Percentiles rank a stretch among this genome's conserved stretches.
phyloP scores from a whole-genome alignment of 2,797 vertebrate species.

The Muscicapa striata region DNA sequence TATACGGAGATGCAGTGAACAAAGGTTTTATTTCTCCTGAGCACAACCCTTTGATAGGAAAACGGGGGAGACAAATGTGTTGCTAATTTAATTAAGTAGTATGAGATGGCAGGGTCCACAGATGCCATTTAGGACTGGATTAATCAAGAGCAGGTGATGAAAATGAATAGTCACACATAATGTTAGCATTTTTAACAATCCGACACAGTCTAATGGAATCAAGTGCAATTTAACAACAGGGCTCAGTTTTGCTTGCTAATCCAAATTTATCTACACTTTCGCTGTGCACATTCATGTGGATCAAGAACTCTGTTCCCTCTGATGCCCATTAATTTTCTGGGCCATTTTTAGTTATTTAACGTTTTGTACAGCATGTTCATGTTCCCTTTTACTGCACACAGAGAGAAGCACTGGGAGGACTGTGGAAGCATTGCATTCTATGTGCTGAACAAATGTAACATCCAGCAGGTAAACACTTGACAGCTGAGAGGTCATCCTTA shows the following conservation, averaged over 20 bases:
- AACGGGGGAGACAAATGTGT: conserved; percentile 83
- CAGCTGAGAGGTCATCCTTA: neutral
- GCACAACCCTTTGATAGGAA: conserved; percentile 81
- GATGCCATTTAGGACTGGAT: conserved; percentile 78
- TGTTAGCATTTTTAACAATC: conserved; percentile 78
- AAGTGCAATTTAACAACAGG: conserved; percentile 72
- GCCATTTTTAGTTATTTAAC: conserved; percentile 53
- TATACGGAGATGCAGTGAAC: conserved; percentile 76
- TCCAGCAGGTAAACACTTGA: neutral
- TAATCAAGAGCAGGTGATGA: conserved; percentile 82
- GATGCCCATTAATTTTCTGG: conserved; percentile 39
- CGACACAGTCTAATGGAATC: conserved; percentile 78
- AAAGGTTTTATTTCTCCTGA: conserved; percentile 83
- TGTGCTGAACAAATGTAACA: neutral
- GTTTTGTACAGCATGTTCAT: neutral
- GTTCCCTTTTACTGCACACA: neutral
- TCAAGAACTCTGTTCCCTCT: conserved; percentile 27
- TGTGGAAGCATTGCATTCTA: neutral
- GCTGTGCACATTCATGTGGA: conserved; percentile 37
- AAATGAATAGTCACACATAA: conserved; percentile 82
- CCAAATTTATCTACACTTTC: conserved; percentile 65
- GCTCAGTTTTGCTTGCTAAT: conserved; percentile 72
- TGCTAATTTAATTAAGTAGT: conserved; percentile 87
- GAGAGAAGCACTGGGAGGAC: neutral
- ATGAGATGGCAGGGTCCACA: conserved; percentile 79